phyloP scores from a whole-genome alignment of 2,797 vertebrate genomes.

The Stomatorhinus walkeri region DNA sequence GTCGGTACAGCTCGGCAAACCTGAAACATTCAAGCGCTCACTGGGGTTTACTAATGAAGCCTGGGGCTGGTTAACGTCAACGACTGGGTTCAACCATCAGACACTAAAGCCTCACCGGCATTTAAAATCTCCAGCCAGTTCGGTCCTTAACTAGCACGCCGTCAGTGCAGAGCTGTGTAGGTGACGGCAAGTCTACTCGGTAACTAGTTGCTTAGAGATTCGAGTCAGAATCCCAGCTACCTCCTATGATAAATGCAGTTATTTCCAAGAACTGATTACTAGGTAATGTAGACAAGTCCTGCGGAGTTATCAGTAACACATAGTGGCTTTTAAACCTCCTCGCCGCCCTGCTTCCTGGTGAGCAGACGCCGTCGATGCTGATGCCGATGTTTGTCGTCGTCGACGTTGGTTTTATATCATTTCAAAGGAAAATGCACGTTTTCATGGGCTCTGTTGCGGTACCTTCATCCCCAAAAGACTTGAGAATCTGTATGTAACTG shows the following conservation, averaged over 20 bases:
- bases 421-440: background rate
- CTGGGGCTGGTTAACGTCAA: background rate
- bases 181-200: background rate
- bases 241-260: background rate
- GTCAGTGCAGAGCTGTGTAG: background rate
- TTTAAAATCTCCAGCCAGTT: background rate
- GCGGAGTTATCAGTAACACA: background rate
- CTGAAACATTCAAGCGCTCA: background rate
- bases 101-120: background rate
- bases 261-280: background rate
- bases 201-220: background rate
- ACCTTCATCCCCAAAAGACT: background rate
- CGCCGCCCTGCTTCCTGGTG: background rate
- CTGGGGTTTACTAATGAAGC: background rate
- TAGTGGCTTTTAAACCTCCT: background rate
- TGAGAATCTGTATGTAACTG: background rate
- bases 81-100: background rate
- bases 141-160: background rate
- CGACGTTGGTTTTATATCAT: background rate
- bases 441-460: background rate
- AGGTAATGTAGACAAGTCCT: background rate
- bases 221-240: background rate
- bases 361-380: background rate
- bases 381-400: background rate
- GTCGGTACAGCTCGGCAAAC: slow-evolving; percentile 46